These are phyloP conservation scores for Crypturellus tataupa DNA, from an alignment of 2,797 vertebrate species.

Conservation along the genomic window DNA sequence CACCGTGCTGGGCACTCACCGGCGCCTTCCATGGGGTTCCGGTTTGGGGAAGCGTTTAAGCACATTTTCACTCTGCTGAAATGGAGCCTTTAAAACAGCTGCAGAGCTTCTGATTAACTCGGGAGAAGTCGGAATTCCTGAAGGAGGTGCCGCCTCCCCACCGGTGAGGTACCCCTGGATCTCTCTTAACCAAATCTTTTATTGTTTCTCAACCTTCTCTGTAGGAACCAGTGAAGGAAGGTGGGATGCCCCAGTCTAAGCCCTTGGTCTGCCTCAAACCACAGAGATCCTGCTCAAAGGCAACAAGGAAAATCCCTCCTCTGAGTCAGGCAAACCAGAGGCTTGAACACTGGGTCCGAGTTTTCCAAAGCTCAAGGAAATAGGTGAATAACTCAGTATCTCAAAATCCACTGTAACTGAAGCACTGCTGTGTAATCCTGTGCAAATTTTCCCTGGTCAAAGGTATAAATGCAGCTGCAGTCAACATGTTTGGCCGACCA, in stretches of 20 bases:
- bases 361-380: not conserved
- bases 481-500: not conserved
- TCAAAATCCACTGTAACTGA: not conserved
- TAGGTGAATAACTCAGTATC: not conserved
- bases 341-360: not conserved
- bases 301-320: not conserved
- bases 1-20: accelerated
- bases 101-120: accelerated
- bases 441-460: not conserved
- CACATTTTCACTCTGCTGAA: not conserved
- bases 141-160: not conserved
- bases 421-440: not conserved
- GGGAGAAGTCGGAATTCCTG: not conserved
- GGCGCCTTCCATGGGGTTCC: not conserved
- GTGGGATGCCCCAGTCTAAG: not conserved
- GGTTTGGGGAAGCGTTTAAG: accelerated
- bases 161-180: accelerated
- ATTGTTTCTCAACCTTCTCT: not conserved
- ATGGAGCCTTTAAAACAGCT: not conserved
- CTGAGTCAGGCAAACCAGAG: accelerated
- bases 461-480: not conserved
- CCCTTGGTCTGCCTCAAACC: not conserved
- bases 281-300: not conserved
- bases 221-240: not conserved
- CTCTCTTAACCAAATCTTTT: not conserved